Evolutionary conservation across 2,113 vertebrate species (phyloP).

Genomic region (Atlantisia rogersi): DNA sequence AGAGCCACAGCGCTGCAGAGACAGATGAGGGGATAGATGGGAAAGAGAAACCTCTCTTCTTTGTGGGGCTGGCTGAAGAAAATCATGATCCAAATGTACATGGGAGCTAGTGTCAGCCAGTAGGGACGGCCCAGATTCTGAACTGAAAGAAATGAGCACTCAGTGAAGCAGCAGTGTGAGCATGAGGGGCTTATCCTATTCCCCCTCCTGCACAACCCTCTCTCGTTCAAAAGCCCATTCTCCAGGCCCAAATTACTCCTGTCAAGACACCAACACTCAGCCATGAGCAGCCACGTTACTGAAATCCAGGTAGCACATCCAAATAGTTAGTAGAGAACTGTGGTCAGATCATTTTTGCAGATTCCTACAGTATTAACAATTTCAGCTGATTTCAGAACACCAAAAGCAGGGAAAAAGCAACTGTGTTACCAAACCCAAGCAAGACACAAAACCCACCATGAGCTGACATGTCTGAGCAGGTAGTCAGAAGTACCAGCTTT

Average conservation of each 20-base stretch:
- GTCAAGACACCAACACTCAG: not conserved
- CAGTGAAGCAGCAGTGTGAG: not conserved
- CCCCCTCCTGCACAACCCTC: not conserved
- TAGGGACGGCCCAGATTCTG: constrained; percentile 98
- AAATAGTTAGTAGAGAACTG: not conserved
- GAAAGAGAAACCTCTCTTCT: constrained; percentile 96
- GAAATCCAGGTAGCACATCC: not conserved
- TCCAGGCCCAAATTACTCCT: not conserved
- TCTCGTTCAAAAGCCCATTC: not conserved
- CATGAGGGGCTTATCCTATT: not conserved
- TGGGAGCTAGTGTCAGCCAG: constrained; percentile 96
- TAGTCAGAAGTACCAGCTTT: not conserved
- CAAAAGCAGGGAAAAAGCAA: not conserved
- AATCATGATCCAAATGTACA: constrained; percentile 98
- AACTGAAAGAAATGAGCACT: constrained; percentile 81
- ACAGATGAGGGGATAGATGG: constrained; percentile 96
- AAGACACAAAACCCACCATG: not conserved
- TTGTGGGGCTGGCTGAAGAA: constrained; percentile 97
- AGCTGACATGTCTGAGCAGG: accelerated
- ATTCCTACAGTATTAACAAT: not conserved
- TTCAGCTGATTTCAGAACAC: not conserved
- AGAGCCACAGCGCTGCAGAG: constrained; percentile 92
- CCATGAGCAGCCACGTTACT: accelerated
- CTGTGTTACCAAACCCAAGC: not conserved
- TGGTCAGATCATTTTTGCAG: not conserved